Percentiles rank a stretch among this genome's conserved stretches.
Conservation (phyloP, 2,113 vertebrate genomes). For the Ptychochromis oligacanthus region DNA sequence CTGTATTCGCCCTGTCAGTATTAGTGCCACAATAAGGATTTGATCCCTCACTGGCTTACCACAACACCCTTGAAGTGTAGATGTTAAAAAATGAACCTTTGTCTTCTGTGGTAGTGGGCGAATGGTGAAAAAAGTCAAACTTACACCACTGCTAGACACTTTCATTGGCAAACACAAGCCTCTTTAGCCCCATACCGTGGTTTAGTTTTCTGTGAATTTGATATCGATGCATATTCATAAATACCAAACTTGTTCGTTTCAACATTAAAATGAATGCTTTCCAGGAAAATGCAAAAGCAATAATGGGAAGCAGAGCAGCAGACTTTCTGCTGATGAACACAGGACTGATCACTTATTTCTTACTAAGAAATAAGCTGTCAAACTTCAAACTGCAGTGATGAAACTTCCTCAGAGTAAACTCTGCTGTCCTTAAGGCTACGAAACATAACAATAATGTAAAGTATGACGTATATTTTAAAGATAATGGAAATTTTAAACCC, state of each 20-base stretch:
- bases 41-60: neutral
- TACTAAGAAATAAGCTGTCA: neutral
- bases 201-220: accelerated
- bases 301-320: neutral
- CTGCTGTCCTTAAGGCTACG: too few relatives aligned
- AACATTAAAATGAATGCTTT: neutral
- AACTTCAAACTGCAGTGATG: neutral
- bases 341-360: neutral
- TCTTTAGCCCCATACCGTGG: neutral
- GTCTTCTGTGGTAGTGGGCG: neutral
- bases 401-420: neutral
- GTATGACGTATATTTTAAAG: neutral
- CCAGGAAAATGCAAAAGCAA: neutral
- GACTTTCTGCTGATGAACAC: neutral
- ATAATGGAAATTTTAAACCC: neutral
- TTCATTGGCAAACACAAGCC: neutral
- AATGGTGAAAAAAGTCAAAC: too few relatives aligned
- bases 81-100: neutral
- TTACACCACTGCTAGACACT: neutral
- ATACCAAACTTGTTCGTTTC: neutral
- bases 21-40: neutral
- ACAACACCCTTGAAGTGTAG: neutral
- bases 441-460: neutral
- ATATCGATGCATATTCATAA: neutral
- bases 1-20: neutral